Base-by-base conservation (phyloP, 2,797 vertebrate genomes). In the Amblyraja radiata region DNA sequence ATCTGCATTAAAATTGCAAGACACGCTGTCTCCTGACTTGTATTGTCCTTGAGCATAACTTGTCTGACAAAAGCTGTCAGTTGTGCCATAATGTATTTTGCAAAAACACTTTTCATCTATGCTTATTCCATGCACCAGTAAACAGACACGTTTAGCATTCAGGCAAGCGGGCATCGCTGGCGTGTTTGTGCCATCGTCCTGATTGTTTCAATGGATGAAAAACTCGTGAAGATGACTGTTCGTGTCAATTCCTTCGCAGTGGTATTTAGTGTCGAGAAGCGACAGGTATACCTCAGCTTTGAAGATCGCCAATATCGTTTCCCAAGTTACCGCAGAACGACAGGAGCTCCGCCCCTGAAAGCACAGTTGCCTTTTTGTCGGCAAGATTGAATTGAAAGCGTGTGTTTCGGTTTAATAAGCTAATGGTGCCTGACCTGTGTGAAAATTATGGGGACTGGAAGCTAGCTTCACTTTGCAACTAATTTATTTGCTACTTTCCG, bases 41-140 rank as follows among this genome's bases (percentile, higher is more conserved):
- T 36, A 88, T 18, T 68, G 63, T 58, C 18, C 6, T 63, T 39
- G 63, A 88, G 84, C 63, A 4, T 18, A 36, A 32, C 63, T 88
- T 68, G 84, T 88, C 63, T 68, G 84, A 16, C 84, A 88, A 68
- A 65, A 88, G 36, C 65, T 65, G 84, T 68, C 63, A 88, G 14
- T 88, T 88, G 61, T 36, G 63, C 1, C 7, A 32, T 36, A 16
- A 32, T 88, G 84, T 88, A 68, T 36, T 88, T 88, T 88, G 61
- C 21, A 88, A 68, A 88, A 36, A 18, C 61, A 68, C 84, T 88
- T 88, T 88, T n/a, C 63, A 68, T 65, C 63, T 65, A 1, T 23
- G 63, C 63, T 65, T 32, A 68, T 88, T 68, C 84, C 83, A 86
- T 86, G 58, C 28, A 86, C 58, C 84, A 88, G 65, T 88, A 88